Conservation (phyloP, 2,797 vertebrate genomes). For the Anguilla marmorata region DNA sequence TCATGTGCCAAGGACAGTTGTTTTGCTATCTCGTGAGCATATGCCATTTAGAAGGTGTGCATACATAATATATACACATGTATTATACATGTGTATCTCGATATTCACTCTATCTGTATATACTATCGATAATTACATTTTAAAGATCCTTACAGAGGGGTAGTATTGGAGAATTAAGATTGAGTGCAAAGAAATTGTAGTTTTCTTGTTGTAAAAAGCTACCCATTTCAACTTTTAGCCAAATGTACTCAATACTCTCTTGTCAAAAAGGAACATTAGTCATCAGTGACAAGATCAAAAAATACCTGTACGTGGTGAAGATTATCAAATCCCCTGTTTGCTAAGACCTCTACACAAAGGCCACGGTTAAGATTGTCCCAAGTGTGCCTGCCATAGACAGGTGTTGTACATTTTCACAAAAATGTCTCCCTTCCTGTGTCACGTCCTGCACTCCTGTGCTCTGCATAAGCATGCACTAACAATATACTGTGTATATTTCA, state of each 20-base stretch:
- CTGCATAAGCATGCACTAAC: constrained; percentile 40
- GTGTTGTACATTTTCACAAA: constrained; percentile 28
- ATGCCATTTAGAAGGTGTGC: constrained; percentile 36
- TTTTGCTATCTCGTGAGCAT: constrained; percentile 17
- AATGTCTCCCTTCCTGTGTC: constrained; percentile 30
- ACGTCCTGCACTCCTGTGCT: constrained; percentile 24
- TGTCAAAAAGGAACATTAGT: constrained; percentile 13
- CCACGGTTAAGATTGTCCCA: constrained; percentile 57
- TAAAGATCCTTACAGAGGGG: constrained; percentile 34
- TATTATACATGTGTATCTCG: constrained; percentile 25
- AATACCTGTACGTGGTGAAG: constrained; percentile 27
- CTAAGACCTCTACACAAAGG: constrained; percentile 52
- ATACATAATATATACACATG: constrained; percentile 27
- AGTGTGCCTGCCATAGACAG: constrained; percentile 38
- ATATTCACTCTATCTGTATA: constrained; percentile 36
- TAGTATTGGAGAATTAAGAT: constrained; percentile 40
- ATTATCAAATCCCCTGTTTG: constrained; percentile 34
- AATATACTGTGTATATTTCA: constrained; percentile 22
- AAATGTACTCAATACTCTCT: constrained; percentile 16
- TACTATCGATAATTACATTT: constrained; percentile 35
- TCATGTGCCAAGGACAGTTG: constrained; percentile 30
- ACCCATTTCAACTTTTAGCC: constrained; percentile 37
- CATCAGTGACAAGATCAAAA: constrained; percentile 20
- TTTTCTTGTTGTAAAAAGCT: constrained; percentile 32
- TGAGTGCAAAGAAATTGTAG: constrained; percentile 56